Base-by-base conservation (phyloP, 2,797 vertebrate species). In the Syngnathus acus region DNA sequence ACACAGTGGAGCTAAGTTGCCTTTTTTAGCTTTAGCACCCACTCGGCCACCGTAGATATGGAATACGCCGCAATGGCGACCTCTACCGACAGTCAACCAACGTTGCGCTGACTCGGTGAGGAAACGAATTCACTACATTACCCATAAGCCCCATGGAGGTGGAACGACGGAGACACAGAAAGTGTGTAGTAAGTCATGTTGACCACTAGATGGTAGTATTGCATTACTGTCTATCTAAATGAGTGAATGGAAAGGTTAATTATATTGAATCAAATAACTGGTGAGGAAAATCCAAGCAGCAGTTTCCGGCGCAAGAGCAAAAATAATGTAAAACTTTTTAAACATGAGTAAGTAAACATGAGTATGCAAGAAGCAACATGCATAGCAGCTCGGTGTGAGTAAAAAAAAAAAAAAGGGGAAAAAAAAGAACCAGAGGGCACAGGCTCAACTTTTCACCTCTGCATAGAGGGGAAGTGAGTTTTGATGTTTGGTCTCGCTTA, bases 371-470 rank as follows among this genome's bases (percentile, higher is more conserved):
- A 45, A 26, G 40, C 60, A 62, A 62, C 60, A 23, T n/a, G 38
- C 19, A 9, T 11, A 60, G 58, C 19, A 21, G 4, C 13, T 21
- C 9, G 32, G 55, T 14, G 32, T 8, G 2, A 6, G 54, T 26
- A 4, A 86, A 45, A 82, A 64, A 69, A 68, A 71, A 85, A 89
- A 81, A 68, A 80, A 88, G 85, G 90, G 88, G 77, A 78, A 78
- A 81, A 70, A 73, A 73, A 62, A 40, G 74, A 84, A 90, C 90
- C 89, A 77, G 89, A 90, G 77, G 81, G 87, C 82, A 82, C 78
- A 86, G 63, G 4, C 43, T 89, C 73, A 90, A 89, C 90, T 90
- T 88, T 90, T 92, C 85, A 91, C 89, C 89, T 76, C 73, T 26
- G 21, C 40, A 45, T 11, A 78, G 13, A 70, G 71, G 42, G 82